Percentiles rank a stretch among this genome's conserved stretches.
These are phyloP conservation scores for Carpatolechia fugitivella DNA, from an alignment of 2,888 invertebrate species.

Conservation along the genomic window DNA sequence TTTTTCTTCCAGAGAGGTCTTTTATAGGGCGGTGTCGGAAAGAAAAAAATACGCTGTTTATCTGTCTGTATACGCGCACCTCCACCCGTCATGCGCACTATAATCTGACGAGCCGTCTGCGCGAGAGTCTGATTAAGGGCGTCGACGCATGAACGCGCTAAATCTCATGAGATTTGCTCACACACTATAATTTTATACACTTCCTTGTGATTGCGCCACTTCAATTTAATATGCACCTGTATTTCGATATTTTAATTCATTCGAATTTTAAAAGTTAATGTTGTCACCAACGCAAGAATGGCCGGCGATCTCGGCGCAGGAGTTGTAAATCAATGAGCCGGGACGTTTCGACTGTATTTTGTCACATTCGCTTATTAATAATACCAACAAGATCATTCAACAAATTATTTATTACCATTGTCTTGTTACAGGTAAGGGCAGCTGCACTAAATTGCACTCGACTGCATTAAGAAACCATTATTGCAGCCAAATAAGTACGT, in stretches of 20 bases:
- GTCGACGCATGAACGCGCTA: slow-evolving; percentile 37
- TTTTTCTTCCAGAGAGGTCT: no score
- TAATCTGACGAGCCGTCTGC: slow-evolving; percentile 24
- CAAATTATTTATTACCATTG: slow-evolving; percentile 1
- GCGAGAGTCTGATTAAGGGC: slow-evolving; percentile 47
- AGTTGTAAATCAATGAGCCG: no score
- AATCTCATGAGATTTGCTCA: slow-evolving; percentile 20
- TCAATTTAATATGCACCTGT: not conserved
- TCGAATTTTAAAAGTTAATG: no score
- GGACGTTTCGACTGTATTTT: no score
- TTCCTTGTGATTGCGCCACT: slow-evolving; percentile 1
- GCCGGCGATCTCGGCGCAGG: not conserved
- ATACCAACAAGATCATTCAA: not conserved
- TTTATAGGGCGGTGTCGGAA: no score
- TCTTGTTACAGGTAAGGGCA: slow-evolving; percentile 12
- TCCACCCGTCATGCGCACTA: slow-evolving; percentile 15
- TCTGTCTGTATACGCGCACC: not conserved
- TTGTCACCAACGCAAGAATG: not conserved
- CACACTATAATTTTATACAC: slow-evolving; percentile 16
- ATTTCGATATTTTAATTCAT: not conserved
- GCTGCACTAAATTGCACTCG: not conserved
- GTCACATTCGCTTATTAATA: no score
- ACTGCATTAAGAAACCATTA: not conserved
- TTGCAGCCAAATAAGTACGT: slow-evolving; percentile 13
- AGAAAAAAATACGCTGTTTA: not conserved